A percentile compares a stretch with the other conserved stretches of the same genome.
These are phyloP conservation scores for Polia nebulosa DNA, from an alignment of 2,888 invertebrate genomes.

Conservation along the genomic window DNA sequence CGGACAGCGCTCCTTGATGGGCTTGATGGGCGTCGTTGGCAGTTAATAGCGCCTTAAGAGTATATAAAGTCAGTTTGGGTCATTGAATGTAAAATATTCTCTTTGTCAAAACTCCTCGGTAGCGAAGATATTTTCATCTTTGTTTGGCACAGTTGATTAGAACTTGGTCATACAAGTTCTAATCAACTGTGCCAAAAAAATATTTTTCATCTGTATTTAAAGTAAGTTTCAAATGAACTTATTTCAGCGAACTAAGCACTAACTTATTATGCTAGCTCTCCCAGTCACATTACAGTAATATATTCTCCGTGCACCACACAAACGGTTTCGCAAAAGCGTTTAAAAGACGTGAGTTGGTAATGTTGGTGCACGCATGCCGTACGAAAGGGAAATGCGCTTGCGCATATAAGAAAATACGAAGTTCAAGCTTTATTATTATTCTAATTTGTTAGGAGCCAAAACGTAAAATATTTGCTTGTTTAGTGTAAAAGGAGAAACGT, in stretches of 20 bases:
- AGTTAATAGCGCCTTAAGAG: too few species aligned
- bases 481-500: neutral
- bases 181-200: neutral
- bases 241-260: conserved; percentile 25
- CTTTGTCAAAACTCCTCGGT: neutral
- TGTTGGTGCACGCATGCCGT: conserved; percentile 48
- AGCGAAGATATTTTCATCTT: neutral
- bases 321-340: conserved; percentile 59
- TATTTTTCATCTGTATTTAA: neutral
- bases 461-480: neutral
- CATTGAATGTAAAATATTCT: neutral
- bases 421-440: conserved; percentile 24
- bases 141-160: too few species aligned
- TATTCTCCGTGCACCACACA: conserved; percentile 37
- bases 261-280: conserved; percentile 33
- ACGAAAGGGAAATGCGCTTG: conserved; percentile 59
- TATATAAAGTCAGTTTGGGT: conserved; percentile 4
- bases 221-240: conserved; percentile 11
- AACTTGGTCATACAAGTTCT: too few species aligned
- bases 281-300: conserved; percentile 34
- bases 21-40: too few species aligned
- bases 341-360: conserved; percentile 55
- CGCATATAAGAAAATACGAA: conserved; percentile 55
- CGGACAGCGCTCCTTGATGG: too few species aligned
- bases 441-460: neutral